phyloP scores from a whole-genome alignment of 1,140 invertebrate genomes.

The Contarinia nasturtii region DNA sequence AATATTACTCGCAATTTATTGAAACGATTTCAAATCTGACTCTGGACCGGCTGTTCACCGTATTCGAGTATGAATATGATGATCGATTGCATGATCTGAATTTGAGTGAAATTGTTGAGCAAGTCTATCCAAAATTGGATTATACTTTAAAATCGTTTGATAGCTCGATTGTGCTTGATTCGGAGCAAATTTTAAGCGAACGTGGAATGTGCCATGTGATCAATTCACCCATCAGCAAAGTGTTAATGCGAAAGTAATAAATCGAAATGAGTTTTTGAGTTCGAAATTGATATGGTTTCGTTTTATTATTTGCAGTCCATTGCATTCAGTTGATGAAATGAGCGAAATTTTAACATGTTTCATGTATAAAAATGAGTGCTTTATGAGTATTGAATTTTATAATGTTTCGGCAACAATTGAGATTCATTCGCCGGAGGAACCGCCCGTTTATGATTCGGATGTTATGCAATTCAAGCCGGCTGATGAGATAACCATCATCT shows the following conservation, averaged over 20 bases:
- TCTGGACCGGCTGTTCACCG: constrained; percentile 14
- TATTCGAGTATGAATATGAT: constrained; percentile 25
- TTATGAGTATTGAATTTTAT: no score
- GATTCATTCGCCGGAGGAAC: constrained; percentile 19
- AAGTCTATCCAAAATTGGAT: constrained; percentile 24
- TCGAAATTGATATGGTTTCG: background rate
- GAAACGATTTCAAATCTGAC: constrained; percentile 24
- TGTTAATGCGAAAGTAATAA: constrained; percentile 1
- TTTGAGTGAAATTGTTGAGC: constrained; percentile 17
- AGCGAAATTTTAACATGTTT: no score
- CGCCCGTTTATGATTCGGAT: constrained; percentile 16
- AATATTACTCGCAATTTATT: constrained; percentile 24
- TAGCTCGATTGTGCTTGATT: constrained; percentile 18
- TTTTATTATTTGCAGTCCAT: no score
- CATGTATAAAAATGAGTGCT: no score
- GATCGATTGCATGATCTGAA: constrained; percentile 21
- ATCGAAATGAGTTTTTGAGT: background rate
- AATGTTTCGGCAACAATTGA: constrained; percentile 6
- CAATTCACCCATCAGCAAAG: constrained; percentile 28
- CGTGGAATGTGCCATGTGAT: constrained; percentile 41
- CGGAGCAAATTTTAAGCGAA: constrained; percentile 36
- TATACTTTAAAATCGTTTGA: constrained; percentile 25
- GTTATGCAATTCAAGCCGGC: constrained; percentile 12
- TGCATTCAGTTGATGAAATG: background rate
- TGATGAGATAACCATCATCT: constrained; percentile 20